Conservation (phyloP, 64 coral and sea anemone genomes). For the Hydrozoanthus tunicans region DNA sequence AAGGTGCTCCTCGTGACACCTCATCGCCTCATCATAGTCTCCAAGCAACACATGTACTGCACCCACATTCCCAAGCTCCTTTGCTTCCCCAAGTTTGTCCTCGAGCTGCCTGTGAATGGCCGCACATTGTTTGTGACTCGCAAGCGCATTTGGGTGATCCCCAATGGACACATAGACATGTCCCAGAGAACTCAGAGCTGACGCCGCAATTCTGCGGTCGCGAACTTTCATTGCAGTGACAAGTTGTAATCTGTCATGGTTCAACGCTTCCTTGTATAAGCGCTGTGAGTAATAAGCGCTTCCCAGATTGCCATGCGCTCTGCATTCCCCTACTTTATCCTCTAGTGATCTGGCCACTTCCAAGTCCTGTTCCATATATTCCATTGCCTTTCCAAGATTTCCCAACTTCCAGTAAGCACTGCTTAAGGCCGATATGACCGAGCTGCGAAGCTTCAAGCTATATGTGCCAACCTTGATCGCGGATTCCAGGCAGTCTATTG, state of each 20-base stretch:
- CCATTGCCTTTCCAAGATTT: slow-evolving; percentile 82
- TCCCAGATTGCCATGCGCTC: slow-evolving; percentile 88
- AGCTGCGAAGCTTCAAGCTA: slow-evolving; percentile 78
- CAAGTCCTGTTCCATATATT: slow-evolving; percentile 94
- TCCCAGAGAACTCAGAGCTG: slow-evolving; percentile 80
- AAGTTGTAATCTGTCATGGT: slow-evolving; percentile 82
- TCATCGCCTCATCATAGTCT: slow-evolving; percentile 79
- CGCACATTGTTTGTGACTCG: slow-evolving; percentile 82
- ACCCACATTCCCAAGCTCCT: slow-evolving; percentile 88
- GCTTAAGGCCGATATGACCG: slow-evolving; percentile 89
- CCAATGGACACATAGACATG: slow-evolving; percentile 80
- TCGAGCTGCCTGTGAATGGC: slow-evolving; percentile 79
- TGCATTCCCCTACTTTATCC: slow-evolving; percentile 85
- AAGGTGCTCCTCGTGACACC: slow-evolving; percentile 86
- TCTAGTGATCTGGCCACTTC: slow-evolving; percentile 85
- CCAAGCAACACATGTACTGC: slow-evolving; percentile 82
- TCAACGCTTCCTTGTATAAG: slow-evolving; percentile 76
- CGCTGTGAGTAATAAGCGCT: slow-evolving; percentile 88
- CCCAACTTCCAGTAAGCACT: slow-evolving; percentile 96
- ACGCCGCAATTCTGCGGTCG: slow-evolving; percentile 75
- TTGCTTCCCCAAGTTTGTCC: slow-evolving; percentile 81
- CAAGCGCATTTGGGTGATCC: slow-evolving; percentile 78
- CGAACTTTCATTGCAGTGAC: slow-evolving; percentile 82
- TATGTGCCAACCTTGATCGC: slow-evolving; percentile 86
- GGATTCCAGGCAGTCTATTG: slow-evolving; percentile 87